Evolutionary conservation across 2,888 invertebrate genomes (phyloP).

Genomic region (Tenthredo amoena): DNA sequence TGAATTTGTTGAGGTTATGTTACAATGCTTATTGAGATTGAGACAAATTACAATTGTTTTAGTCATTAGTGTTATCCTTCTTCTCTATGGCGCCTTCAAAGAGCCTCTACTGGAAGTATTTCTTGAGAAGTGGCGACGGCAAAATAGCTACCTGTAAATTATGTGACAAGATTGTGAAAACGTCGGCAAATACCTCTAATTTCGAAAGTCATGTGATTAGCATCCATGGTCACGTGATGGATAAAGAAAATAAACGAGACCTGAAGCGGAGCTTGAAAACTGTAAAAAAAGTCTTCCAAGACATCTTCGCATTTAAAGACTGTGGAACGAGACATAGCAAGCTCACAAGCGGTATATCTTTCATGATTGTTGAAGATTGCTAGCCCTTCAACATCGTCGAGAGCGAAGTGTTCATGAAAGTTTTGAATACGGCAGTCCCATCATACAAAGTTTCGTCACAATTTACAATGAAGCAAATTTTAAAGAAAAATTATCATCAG

Average conservation of each 20-base stretch:
- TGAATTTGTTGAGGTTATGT: background rate
- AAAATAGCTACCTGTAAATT: background rate
- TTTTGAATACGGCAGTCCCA: slow-evolving; percentile 50
- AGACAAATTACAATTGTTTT: background rate
- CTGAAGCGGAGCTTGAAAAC: background rate
- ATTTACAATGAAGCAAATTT: slow-evolving; percentile 52
- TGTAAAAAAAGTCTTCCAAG: background rate
- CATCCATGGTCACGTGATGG: background rate
- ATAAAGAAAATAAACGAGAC: background rate
- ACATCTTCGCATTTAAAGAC: background rate
- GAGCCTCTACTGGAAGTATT: background rate
- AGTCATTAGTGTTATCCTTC: background rate
- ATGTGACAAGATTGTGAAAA: background rate
- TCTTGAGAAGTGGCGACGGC: background rate
- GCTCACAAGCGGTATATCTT: slow-evolving; percentile 6
- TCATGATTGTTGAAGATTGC: slow-evolving; percentile 52
- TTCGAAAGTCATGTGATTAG: background rate
- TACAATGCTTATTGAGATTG: background rate
- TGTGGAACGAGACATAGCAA: background rate
- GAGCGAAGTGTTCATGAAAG: slow-evolving; percentile 53
- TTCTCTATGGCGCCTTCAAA: slow-evolving; percentile 11
- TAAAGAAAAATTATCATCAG: slow-evolving; percentile 52
- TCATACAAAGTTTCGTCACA: slow-evolving; percentile 43
- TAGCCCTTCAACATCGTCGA: slow-evolving; percentile 45
- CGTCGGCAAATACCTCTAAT: background rate